Conservation (phyloP, 2,888 invertebrate species). For the Melolontha melolontha region DNA sequence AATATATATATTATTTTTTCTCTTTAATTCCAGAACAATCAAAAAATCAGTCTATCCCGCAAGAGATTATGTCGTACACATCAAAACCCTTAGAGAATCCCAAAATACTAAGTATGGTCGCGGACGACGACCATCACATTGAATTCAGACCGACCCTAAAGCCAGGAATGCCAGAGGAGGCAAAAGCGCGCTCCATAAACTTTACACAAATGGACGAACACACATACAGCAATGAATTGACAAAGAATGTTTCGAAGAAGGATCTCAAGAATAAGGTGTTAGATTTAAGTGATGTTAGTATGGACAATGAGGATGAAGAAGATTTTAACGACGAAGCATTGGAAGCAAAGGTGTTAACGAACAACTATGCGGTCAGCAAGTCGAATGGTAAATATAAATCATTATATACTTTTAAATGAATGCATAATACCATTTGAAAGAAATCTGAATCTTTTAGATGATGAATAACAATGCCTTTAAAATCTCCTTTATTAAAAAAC, state of each 20-base stretch:
- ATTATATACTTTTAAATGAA: too few species aligned
- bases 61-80: conserved; percentile 54
- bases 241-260: conserved; percentile 47
- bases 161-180: conserved; percentile 48
- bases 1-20: too few species aligned
- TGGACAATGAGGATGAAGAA: conserved; percentile 72
- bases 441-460: too few species aligned
- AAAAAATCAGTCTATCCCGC: not conserved
- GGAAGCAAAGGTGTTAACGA: not conserved
- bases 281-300: conserved; percentile 84
- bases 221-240: conserved; percentile 55
- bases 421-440: too few species aligned
- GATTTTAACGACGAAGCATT: conserved; percentile 46
- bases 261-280: conserved; percentile 55
- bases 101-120: conserved; percentile 58
- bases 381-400: conserved; percentile 8
- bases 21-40: too few species aligned
- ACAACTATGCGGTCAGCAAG: not conserved
- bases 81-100: conserved; percentile 53
- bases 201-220: conserved; percentile 57
- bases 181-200: conserved; percentile 61
- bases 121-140: conserved; percentile 55
- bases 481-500: too few species aligned
- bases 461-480: too few species aligned
- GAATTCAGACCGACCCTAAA: conserved; percentile 49